Conservation (phyloP, 2,113 vertebrate genomes). For the Ophthalmolycus amberensis region DNA sequence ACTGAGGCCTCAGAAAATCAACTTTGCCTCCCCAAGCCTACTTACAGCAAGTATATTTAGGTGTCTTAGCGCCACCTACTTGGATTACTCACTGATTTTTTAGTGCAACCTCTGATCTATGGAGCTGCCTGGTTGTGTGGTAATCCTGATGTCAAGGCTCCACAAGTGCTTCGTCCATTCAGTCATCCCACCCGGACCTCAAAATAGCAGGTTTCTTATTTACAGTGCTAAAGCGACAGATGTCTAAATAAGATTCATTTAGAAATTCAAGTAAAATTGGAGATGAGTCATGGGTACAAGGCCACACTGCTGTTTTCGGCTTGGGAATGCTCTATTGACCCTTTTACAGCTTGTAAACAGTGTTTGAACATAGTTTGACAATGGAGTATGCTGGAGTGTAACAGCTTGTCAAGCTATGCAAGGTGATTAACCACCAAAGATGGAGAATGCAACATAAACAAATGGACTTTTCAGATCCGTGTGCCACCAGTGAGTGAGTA, state of each 20-base stretch:
- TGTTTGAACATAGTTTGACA: background rate
- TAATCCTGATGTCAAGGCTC: constrained; percentile 18
- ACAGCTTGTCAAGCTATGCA: background rate
- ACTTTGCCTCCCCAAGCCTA: background rate
- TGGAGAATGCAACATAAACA: background rate
- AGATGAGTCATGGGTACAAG: background rate
- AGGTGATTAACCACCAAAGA: background rate
- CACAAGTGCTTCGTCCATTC: constrained; percentile 19
- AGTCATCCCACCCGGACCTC: background rate
- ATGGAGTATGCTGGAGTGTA: background rate
- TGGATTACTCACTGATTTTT: background rate
- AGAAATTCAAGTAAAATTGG: background rate
- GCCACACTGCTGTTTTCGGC: no score
- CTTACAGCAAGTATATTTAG: background rate
- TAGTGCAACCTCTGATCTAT: background rate
- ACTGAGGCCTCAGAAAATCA: constrained; percentile 15
- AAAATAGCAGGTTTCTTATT: background rate
- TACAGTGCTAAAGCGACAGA: background rate
- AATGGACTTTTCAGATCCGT: background rate
- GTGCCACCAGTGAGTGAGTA: no score
- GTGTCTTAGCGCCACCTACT: background rate
- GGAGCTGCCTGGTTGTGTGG: constrained; percentile 33
- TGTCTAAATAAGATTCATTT: background rate
- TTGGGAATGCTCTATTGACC: background rate
- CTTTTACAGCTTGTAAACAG: background rate